These are phyloP conservation scores for Tauraco hartlaubi DNA, from an alignment of 2,797 vertebrate genomes.

Conservation along the genomic window DNA sequence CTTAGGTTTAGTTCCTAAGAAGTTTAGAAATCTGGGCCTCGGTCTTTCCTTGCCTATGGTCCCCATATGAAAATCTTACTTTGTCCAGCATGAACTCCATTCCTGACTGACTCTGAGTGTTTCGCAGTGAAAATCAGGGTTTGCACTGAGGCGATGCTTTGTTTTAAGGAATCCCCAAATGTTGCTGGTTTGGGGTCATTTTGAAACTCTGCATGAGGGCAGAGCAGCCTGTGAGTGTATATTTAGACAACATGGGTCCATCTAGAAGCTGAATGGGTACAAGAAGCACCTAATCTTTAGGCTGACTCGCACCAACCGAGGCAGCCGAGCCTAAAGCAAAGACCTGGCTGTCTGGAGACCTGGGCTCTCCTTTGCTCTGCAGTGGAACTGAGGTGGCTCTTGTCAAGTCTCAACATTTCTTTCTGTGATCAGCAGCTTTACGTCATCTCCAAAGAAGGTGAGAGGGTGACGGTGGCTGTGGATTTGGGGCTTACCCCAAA, in stretches of 20 bases:
- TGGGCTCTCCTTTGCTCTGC: neutral
- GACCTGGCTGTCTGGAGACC: neutral
- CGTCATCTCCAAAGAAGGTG: neutral
- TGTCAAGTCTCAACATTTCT: neutral
- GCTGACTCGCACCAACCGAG: accelerated
- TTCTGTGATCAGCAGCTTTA: neutral
- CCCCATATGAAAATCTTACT: neutral
- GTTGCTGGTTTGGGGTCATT: neutral
- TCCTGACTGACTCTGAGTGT: neutral
- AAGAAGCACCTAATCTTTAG: neutral
- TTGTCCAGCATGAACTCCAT: neutral
- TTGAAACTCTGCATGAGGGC: neutral
- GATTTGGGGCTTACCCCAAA: neutral
- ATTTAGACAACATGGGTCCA: neutral
- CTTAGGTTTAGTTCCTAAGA: neutral
- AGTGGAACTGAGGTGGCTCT: neutral
- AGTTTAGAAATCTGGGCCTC: neutral
- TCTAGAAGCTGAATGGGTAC: neutral
- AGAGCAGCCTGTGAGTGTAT: neutral
- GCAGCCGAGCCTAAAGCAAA: neutral
- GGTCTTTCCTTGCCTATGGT: neutral
- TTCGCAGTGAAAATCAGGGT: neutral
- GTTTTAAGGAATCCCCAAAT: neutral
- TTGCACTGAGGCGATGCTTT: neutral
- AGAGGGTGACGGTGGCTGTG: neutral